Base-by-base conservation (phyloP, 1,140 invertebrate species). In the Trichogramma pretiosum region DNA sequence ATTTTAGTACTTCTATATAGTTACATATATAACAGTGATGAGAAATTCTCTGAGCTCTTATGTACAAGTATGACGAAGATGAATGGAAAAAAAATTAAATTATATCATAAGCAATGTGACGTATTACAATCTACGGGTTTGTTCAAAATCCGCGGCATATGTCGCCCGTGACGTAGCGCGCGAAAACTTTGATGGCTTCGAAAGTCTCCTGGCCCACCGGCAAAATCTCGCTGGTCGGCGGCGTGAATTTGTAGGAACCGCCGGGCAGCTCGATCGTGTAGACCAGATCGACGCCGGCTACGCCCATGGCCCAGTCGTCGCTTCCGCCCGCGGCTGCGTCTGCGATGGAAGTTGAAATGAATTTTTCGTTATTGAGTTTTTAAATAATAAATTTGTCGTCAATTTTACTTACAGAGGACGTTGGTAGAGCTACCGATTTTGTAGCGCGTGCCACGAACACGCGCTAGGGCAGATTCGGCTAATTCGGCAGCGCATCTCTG, bases 141-240 rank as follows among this genome's bases (percentile, higher is more conserved):
- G n/a, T n/a, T n/a, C n/a, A n/a, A n/a, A n/a, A n/a, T n/a, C n/a
- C n/a, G n/a, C n/a, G n/a, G 33, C 33, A 34, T 34, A 34, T 34
- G 13, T 16, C 17, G 18, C 17, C 17, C 3, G 3, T 16, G 17
- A 13, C 35, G 35, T 37, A 18, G 7, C 16, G 14, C 3, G 17
- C 76, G 58, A 87, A 81, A 19, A 80, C 78, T 73, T 80, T 83
- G 16, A 90, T 72, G 4, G 77, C 81, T 52, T 78, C 74, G 67
- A 84, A 89, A 1, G 85, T 89, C 68, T 93, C 89, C 52, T 72
- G 64, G 4, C 80, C 84, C 48, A 84, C 81, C 17, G 83, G 77
- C 26, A 78, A 64, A 45, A 92, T 85, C 55, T 81, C 77, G 8
- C 70, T 61, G 3, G 77, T 68, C 1, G 86, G 81, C 10, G 88